Evolutionary conservation across 2,888 invertebrate genomes (phyloP).

Genomic region (Himalopsyche tibetana): DNA sequence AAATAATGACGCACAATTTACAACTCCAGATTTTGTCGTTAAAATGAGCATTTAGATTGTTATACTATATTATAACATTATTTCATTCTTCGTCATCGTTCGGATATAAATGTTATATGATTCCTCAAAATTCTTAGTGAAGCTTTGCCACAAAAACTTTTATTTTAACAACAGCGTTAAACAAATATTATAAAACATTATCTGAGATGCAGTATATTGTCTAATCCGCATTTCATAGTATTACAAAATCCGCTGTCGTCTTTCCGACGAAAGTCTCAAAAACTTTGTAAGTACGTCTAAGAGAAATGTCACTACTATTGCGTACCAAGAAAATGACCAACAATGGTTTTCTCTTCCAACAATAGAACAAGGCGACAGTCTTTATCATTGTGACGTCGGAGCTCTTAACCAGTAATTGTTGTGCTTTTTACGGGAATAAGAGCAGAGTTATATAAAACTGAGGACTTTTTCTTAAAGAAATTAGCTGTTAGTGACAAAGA

Average conservation of each 20-base stretch:
- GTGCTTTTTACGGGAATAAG: constrained; percentile 56
- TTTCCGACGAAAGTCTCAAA: constrained; percentile 16
- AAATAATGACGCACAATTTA: too few relatives aligned
- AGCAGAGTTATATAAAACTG: neutral
- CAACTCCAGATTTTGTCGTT: too few relatives aligned
- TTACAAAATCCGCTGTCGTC: constrained; percentile 4
- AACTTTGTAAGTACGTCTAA: constrained; percentile 28
- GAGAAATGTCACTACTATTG: constrained; percentile 39
- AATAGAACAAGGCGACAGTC: constrained; percentile 60
- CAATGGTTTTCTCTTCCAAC: constrained; percentile 59
- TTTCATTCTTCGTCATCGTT: too few relatives aligned
- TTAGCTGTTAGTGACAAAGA: neutral
- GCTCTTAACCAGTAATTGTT: constrained; percentile 62
- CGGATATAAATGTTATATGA: too few relatives aligned
- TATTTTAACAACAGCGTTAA: neutral
- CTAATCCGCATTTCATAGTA: constrained; percentile 17
- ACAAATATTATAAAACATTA: neutral
- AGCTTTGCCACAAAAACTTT: neutral
- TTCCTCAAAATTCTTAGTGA: too few relatives aligned
- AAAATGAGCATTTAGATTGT: too few relatives aligned
- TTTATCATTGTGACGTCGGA: constrained; percentile 53
- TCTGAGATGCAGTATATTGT: constrained; percentile 22
- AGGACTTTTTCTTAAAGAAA: constrained; percentile 11
- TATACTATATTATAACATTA: too few relatives aligned
- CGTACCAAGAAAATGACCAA: constrained; percentile 55